Base-by-base conservation (phyloP, 35 echinoderm and acorn worm species). In the Heliocidaris tuberculata region DNA sequence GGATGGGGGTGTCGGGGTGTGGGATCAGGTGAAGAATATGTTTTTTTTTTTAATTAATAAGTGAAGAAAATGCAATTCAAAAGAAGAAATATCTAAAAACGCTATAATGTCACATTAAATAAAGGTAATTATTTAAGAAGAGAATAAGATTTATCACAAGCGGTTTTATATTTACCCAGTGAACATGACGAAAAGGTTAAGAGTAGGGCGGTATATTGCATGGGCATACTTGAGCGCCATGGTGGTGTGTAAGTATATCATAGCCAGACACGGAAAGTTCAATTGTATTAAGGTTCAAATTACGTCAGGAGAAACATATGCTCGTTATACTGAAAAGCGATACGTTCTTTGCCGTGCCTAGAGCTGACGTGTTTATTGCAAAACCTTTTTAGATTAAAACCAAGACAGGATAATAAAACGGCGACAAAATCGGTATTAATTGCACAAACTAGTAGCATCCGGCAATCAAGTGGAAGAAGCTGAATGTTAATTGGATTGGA, bases 191-290 rank as follows among this genome's bases (percentile, higher is more conserved):
- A 56, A 56, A 56, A 56, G 52, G 52, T 56, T 56, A 56, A 56
- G 7, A 13, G 52, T 13, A 0, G 35, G 35, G 35, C 35, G 35
- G 35, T 42, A 42, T 42, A 42, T 42, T 42, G 35, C 35, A 42
- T 42, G 35, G 35, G 35, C 17, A 78, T 78, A 78, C 21, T 78
- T 78, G 65, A 19, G 21, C 65, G 65, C 19, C 6, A 24, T 7
- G 52, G 65, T 78, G 65, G 65, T 78, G 65, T 78, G 27, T 8
- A 78, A 27, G 65, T 27, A 24, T 24, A 78, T 27, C 12, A 78
- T 78, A 78, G 65, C 65, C 65, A 78, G 65, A 78, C 65, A 78
- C 65, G 21, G 21, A 78, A 78, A 78, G 65, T 78, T 78, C 65
- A 78, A 78, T 78, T 27, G 65, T 78, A 78, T 78, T 78, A 78